Evolutionary conservation across 2,797 vertebrate genomes (phyloP).

Genomic region (Enteromius fasciolatus): DNA sequence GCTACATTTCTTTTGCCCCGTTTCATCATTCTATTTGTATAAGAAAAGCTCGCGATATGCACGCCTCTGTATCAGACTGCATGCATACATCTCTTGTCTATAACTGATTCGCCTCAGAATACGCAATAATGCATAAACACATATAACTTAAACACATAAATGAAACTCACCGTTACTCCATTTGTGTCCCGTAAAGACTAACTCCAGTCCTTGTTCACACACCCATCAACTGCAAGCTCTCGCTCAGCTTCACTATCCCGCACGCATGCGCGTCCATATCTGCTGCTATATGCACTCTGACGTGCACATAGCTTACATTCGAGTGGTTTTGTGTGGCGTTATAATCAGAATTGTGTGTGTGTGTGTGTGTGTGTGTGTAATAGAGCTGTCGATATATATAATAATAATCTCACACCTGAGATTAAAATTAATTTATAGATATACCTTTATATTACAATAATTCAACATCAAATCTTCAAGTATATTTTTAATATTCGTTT

Average conservation of each 20-base stretch:
- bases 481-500: too few species aligned
- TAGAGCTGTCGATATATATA: too few species aligned
- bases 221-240: constrained; percentile 36
- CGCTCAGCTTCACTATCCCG: background rate
- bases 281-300: background rate
- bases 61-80: background rate
- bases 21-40: background rate
- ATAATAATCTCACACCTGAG: too few species aligned
- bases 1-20: background rate
- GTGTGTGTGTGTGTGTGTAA: too few species aligned
- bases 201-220: constrained; percentile 42
- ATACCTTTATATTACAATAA: too few species aligned
- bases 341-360: too few species aligned
- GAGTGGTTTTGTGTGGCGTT: too few species aligned
- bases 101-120: background rate
- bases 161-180: constrained; percentile 51
- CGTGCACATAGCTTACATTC: too few species aligned
- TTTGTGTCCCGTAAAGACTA: constrained; percentile 32
- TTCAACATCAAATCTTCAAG: too few species aligned
- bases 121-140: background rate
- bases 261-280: constrained; percentile 44
- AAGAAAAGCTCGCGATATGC: background rate
- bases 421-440: too few species aligned
- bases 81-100: background rate
- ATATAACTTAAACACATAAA: background rate